Evolutionary conservation across 2,113 vertebrate species (phyloP).

Genomic region (Arenaria interpres): DNA sequence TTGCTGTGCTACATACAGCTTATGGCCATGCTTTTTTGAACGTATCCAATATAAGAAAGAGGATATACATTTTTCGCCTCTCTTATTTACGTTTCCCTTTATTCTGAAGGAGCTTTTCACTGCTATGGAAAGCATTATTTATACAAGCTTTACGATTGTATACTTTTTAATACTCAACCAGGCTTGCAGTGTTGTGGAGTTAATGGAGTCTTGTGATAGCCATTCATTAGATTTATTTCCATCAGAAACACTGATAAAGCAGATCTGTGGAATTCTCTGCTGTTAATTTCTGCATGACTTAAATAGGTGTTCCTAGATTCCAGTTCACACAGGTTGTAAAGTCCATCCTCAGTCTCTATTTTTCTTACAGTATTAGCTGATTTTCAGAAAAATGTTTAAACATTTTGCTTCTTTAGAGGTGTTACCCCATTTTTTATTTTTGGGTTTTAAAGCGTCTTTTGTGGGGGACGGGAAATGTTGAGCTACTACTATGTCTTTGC

Average conservation of each 20-base stretch:
- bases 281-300: not conserved
- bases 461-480: fast-evolving
- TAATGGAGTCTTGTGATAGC: not conserved
- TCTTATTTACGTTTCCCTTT: not conserved
- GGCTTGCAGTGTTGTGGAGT: not conserved
- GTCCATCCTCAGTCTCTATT: not conserved
- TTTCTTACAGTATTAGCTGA: not conserved
- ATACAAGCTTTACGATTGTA: not conserved
- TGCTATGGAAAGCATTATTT: not conserved
- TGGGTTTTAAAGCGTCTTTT: not conserved
- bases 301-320: not conserved
- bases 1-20: not conserved
- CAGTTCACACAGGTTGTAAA: not conserved
- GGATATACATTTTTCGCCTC: not conserved
- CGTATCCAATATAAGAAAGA: not conserved
- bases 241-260: not conserved
- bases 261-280: not conserved
- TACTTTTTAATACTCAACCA: not conserved
- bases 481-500: not conserved
- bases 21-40: not conserved
- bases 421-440: not conserved
- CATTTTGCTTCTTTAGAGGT: not conserved
- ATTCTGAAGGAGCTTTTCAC: not conserved
- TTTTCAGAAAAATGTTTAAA: not conserved
- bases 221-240: not conserved